Conservation (phyloP, 1,140 invertebrate genomes). For the Stegodyphus dumicola region DNA sequence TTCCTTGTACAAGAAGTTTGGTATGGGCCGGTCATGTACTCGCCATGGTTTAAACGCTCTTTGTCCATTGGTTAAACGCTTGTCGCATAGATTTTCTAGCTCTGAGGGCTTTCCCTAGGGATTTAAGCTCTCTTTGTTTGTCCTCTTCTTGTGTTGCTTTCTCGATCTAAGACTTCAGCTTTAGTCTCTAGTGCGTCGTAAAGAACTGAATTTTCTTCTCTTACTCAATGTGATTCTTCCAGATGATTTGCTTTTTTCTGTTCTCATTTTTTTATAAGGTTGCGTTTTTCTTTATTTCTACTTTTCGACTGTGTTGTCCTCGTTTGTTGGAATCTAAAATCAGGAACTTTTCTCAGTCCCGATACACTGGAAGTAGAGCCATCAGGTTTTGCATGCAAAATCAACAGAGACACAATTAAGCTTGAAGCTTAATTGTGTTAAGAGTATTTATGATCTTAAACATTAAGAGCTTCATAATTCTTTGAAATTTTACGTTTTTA, state of each 20-base stretch:
- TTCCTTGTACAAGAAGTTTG: constrained; percentile 59
- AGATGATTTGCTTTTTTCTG: constrained; percentile 52
- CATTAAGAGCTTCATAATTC: too few species aligned
- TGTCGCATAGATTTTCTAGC: constrained; percentile 50
- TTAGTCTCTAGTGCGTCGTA: constrained; percentile 54
- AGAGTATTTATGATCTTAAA: too few species aligned
- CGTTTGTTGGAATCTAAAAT: not conserved
- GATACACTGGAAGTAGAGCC: too few species aligned
- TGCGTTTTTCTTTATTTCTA: constrained; percentile 29
- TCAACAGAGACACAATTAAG: too few species aligned
- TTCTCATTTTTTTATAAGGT: constrained; percentile 12
- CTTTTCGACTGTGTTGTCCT: constrained; percentile 13
- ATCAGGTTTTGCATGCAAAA: too few species aligned
- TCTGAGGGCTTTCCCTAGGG: not conserved
- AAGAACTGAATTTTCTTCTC: constrained; percentile 56
- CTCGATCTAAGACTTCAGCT: constrained; percentile 38
- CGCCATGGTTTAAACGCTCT: constrained; percentile 45
- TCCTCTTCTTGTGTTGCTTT: constrained; percentile 30
- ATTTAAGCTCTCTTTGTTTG: constrained; percentile 40
- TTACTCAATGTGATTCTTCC: constrained; percentile 39
- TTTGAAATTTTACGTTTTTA: too few species aligned
- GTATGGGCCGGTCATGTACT: constrained; percentile 53
- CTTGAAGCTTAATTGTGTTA: too few species aligned
- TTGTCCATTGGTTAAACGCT: constrained; percentile 59
- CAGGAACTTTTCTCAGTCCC: too few species aligned